Evolutionary conservation across 2,888 invertebrate species (phyloP), one percentile per base, ranked within the genome.

Genomic region (Agelastica alni): DNA sequence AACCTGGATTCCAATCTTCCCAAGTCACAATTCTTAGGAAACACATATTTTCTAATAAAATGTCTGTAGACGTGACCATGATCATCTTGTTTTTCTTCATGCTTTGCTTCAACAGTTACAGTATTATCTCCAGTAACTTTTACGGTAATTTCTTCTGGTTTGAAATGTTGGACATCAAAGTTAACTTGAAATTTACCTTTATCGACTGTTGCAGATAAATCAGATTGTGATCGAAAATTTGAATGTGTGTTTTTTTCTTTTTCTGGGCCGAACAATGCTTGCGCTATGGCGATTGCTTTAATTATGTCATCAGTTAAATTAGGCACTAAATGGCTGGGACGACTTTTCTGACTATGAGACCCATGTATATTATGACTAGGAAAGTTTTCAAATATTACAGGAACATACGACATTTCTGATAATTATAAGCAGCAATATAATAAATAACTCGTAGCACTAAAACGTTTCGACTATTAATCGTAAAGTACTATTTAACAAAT

Each of bases 11-110:
- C 83, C 1, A 92, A 85, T 39, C 85, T 81, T 51, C 83, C 83
- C 2, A 87, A 82, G 51, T 91, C 88, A 51, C 86, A 87, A 0
- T 86, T 88, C 64, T 87, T 84, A 0, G 92, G 92, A 45, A 92
- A 71, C 37, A 84, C 71, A 71, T 91, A 92, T 53, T 87, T 82
- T 20, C 92, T 80, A 56, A 86, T 84, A 66, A 91, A 91, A 62
- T 91, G 88, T 51, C 90, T 82, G 34, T 86, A 85, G n/a, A 90
- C 84, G 72, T 81, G 86, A 0, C 91, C 91, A 64, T 87, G 86
- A 10, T 86, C 84, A 62, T 89, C 89, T 34, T 83, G 82, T 64
- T 85, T 86, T 58, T 91, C 85, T 66, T 89, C 89, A 70, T 89
- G 91, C 70, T 86, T 89, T 0, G 87, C 91, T 72, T 91, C 88